Percentiles rank a stretch among this genome's conserved stretches.
Conservation (phyloP, 1,140 invertebrate genomes). For the Atta texana region DNA sequence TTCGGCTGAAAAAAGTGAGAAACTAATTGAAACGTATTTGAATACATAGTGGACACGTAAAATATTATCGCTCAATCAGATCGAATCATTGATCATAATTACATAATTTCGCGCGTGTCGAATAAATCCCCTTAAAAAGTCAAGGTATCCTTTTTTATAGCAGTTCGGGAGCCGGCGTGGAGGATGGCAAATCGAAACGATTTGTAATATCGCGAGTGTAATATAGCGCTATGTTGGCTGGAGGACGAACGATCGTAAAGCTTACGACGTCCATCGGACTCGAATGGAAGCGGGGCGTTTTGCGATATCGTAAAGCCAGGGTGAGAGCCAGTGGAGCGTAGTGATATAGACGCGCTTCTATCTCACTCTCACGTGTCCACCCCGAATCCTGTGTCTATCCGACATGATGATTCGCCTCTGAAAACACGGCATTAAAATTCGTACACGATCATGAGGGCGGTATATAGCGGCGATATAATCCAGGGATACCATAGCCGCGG, state of each 20-base stretch:
- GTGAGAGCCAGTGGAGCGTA: slow-evolving; percentile 4
- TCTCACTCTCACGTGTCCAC: background rate
- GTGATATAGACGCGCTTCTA: background rate
- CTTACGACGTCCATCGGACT: slow-evolving; percentile 74
- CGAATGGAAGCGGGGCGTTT: slow-evolving; percentile 71
- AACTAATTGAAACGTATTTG: slow-evolving; percentile 33
- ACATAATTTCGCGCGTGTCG: background rate
- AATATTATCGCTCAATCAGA: slow-evolving; percentile 9
- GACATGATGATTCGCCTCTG: slow-evolving; percentile 12
- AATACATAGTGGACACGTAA: background rate
- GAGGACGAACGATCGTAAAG: slow-evolving; percentile 77
- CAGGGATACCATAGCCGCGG: slow-evolving; percentile 40
- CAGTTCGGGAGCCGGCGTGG: background rate
- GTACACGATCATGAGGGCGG: slow-evolving; percentile 79
- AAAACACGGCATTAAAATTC: slow-evolving; percentile 78
- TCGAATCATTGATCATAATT: background rate
- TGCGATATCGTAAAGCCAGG: slow-evolving; percentile 78
- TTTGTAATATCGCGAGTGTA: slow-evolving; percentile 71
- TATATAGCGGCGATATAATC: slow-evolving; percentile 69
- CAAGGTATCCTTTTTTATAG: background rate
- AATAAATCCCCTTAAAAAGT: slow-evolving; percentile 10
- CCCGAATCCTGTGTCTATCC: background rate
- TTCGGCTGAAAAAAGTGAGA: slow-evolving; percentile 12
- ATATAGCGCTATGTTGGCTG: slow-evolving; percentile 12
- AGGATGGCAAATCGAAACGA: slow-evolving; percentile 70